Evolutionary conservation across 2,888 invertebrate genomes (phyloP).

Genomic region (Anorthoa munda): DNA sequence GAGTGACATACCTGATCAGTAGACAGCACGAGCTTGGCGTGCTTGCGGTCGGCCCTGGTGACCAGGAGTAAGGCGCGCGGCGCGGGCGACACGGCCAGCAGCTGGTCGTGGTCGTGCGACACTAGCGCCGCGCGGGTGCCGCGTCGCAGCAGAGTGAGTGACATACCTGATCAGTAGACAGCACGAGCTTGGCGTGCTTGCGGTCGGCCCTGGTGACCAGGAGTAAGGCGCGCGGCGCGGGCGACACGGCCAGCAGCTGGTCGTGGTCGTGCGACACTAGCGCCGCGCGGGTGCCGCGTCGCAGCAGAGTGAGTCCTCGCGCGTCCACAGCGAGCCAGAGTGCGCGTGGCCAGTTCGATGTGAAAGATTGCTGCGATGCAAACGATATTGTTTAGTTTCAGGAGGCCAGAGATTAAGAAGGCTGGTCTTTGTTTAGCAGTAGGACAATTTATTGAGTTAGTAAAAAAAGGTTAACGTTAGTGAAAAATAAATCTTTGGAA

Average conservation of each 20-base stretch:
- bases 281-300: conserved; percentile 96
- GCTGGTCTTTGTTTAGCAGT: too few species aligned
- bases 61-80: conserved; percentile 98
- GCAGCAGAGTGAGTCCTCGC: conserved; percentile 96
- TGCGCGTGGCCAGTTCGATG: conserved; percentile 98
- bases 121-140: too few species aligned
- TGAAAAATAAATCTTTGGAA: too few species aligned
- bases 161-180: too few species aligned
- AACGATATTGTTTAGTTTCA: neutral
- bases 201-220: conserved; percentile 97
- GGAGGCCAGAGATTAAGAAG: too few species aligned
- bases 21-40: conserved; percentile 98
- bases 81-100: conserved; percentile 97
- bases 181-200: conserved; percentile 98
- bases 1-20: too few species aligned
- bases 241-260: conserved; percentile 97
- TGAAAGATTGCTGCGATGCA: conserved; percentile 95
- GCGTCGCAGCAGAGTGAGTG: too few species aligned
- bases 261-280: conserved; percentile 97
- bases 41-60: conserved; percentile 97
- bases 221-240: conserved; percentile 97
- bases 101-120: conserved; percentile 97
- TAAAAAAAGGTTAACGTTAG: too few species aligned
- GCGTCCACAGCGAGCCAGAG: conserved; percentile 98
- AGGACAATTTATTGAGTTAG: too few species aligned